A percentile compares a stretch with the other conserved stretches of the same genome.
Conservation (phyloP, 1,140 invertebrate species). For the Heliconius nattereri region DNA sequence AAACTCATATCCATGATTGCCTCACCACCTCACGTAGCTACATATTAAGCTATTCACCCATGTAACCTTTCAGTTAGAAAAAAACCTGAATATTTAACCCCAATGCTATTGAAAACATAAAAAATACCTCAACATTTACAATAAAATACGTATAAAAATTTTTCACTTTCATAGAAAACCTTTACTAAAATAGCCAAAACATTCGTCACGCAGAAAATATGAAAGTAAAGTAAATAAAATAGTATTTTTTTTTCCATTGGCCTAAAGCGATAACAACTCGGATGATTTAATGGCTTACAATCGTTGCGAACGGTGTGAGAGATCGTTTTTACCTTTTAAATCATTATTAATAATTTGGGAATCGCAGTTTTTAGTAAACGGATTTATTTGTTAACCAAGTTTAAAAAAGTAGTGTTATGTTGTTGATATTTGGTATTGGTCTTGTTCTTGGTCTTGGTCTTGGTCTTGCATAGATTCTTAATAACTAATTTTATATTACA, state of each 20-base stretch:
- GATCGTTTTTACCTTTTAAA: conserved; percentile 13
- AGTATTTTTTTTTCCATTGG: conserved; percentile 33
- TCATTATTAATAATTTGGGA: background rate
- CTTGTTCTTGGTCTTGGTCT: too few relatives aligned
- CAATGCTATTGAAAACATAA: background rate
- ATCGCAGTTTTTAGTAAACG: background rate
- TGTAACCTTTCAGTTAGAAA: too few relatives aligned
- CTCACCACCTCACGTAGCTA: too few relatives aligned
- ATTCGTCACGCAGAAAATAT: conserved; percentile 19
- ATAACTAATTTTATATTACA: too few relatives aligned
- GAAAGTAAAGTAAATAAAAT: conserved; percentile 30
- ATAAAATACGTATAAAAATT: background rate
- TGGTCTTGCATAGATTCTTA: too few relatives aligned
- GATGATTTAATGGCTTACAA: conserved; percentile 34
- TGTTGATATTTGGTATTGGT: too few relatives aligned
- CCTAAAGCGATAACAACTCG: conserved; percentile 34
- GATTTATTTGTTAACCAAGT: too few relatives aligned
- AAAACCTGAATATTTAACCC: too few relatives aligned
- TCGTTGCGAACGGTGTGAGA: background rate
- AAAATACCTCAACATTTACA: conserved; percentile 2
- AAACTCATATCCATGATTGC: too few relatives aligned
- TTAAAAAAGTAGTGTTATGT: too few relatives aligned
- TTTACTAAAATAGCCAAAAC: conserved; percentile 24
- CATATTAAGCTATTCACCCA: too few relatives aligned
- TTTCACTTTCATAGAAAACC: conserved; percentile 11